phyloP scores from a whole-genome alignment of 2,888 invertebrate genomes.

The Synanthedon formicaeformis region DNA sequence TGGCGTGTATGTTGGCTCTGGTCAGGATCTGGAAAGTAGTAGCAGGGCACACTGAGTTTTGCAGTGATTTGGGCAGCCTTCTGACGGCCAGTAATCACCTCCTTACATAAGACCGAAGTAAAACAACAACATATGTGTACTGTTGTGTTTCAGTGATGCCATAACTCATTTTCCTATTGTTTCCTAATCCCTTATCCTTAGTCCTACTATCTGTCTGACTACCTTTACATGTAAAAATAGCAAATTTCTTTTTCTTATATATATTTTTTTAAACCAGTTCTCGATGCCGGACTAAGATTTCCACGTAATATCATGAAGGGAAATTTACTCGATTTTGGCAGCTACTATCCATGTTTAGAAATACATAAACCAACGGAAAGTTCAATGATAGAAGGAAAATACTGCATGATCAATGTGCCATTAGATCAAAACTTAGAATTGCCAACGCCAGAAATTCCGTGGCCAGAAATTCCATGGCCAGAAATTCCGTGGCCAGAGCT shows the following conservation, averaged over 20 bases:
- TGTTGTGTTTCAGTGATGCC: no score
- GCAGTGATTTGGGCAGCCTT: no score
- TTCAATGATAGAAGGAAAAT: slow-evolving; percentile 35
- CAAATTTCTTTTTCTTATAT: neutral
- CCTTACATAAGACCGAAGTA: no score
- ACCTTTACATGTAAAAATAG: no score
- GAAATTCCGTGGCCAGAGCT: slow-evolving; percentile 13
- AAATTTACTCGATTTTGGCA: slow-evolving; percentile 29
- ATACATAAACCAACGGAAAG: slow-evolving; percentile 16
- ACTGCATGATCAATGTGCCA: slow-evolving; percentile 36
- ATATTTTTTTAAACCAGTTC: slow-evolving; percentile 25
- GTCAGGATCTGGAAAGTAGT: no score
- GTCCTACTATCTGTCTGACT: no score
- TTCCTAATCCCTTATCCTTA: no score
- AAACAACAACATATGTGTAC: no score
- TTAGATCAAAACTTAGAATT: slow-evolving; percentile 13
- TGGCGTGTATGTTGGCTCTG: no score
- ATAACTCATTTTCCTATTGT: no score
- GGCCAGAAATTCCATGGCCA: slow-evolving; percentile 14
- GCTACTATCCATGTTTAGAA: slow-evolving; percentile 33
- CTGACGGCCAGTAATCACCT: no score
- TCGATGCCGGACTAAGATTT: slow-evolving; percentile 34
- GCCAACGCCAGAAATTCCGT: slow-evolving; percentile 13
- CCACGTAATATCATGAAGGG: slow-evolving; percentile 33
- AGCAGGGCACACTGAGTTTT: no score